These are phyloP conservation scores for Planococcus citri DNA, from an alignment of 1,140 invertebrate genomes.

Conservation along the genomic window DNA sequence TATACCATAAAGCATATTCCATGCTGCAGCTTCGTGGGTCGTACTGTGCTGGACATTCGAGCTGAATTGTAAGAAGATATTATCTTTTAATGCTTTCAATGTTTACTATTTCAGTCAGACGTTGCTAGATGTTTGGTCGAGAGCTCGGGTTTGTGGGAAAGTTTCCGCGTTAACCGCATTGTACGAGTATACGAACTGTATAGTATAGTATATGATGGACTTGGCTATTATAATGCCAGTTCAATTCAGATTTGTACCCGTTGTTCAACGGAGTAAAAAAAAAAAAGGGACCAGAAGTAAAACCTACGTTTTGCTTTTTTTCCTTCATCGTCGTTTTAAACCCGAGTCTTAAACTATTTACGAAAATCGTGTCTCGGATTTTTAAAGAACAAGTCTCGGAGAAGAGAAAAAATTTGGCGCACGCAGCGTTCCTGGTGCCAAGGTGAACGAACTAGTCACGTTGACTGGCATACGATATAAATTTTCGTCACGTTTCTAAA, in stretches of 20 bases:
- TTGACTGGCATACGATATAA: neutral
- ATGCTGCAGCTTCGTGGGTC: too few species aligned
- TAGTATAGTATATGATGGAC: neutral
- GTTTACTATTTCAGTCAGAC: conserved; percentile 6
- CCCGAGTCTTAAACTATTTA: too few species aligned
- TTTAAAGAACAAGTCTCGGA: neutral
- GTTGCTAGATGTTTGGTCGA: neutral
- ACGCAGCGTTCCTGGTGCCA: too few species aligned
- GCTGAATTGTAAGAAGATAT: conserved; percentile 1
- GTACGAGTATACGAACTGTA: too few species aligned
- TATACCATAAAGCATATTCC: too few species aligned
- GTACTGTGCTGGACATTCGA: neutral
- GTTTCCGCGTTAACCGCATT: neutral
- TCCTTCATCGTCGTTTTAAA: too few species aligned
- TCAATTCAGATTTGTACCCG: neutral
- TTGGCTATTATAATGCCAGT: neutral
- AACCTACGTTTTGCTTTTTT: neutral
- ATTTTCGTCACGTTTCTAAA: neutral
- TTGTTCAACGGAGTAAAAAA: neutral
- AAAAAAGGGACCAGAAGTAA: too few species aligned
- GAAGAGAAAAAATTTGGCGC: too few species aligned
- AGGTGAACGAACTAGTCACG: neutral
- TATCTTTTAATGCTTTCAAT: conserved; percentile 1
- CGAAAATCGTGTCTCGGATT: neutral
- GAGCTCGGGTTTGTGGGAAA: neutral